Evolutionary conservation across 2,888 invertebrate genomes (phyloP).

Genomic region (Trilocha varians): DNA sequence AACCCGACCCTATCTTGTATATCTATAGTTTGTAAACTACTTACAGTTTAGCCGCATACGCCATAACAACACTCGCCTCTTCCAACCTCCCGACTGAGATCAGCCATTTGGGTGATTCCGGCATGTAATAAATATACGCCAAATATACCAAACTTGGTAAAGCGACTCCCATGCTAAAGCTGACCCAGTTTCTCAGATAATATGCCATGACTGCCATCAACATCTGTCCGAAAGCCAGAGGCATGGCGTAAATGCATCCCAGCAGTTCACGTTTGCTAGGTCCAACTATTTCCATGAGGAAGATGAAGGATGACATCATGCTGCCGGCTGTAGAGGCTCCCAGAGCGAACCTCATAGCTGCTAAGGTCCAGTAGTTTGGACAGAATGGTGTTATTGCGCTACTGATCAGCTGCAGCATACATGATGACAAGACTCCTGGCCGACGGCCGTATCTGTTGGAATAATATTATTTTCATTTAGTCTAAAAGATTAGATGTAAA

Average conservation of each 20-base stretch:
- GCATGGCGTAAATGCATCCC: constrained; percentile 72
- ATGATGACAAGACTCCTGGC: constrained; percentile 73
- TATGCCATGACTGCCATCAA: constrained; percentile 73
- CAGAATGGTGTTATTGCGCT: constrained; percentile 77
- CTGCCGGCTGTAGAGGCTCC: constrained; percentile 82
- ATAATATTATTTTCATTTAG: no score
- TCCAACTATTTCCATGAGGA: constrained; percentile 75
- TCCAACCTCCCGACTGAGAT: constrained; percentile 77
- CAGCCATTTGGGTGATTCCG: constrained; percentile 85
- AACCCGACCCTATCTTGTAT: no score
- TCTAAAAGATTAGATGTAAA: no score
- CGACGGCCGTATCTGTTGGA: constrained; percentile 78
- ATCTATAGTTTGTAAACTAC: constrained; percentile 8
- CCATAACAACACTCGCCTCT: constrained; percentile 72
- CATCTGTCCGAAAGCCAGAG: constrained; percentile 75
- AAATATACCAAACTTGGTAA: constrained; percentile 71
- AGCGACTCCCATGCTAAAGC: constrained; percentile 73
- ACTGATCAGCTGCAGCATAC: constrained; percentile 76
- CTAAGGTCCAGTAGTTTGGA: constrained; percentile 69
- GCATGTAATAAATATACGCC: constrained; percentile 76
- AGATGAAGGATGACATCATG: constrained; percentile 79
- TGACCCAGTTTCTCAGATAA: constrained; percentile 74
- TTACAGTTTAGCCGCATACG: constrained; percentile 69
- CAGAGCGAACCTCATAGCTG: constrained; percentile 75
- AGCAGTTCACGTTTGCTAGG: constrained; percentile 52